A percentile compares a stretch with the other conserved stretches of the same genome.
These are phyloP conservation scores for Palythoa heliodiscus DNA, from an alignment of 92 coral and sea anemone species.

Conservation along the genomic window DNA sequence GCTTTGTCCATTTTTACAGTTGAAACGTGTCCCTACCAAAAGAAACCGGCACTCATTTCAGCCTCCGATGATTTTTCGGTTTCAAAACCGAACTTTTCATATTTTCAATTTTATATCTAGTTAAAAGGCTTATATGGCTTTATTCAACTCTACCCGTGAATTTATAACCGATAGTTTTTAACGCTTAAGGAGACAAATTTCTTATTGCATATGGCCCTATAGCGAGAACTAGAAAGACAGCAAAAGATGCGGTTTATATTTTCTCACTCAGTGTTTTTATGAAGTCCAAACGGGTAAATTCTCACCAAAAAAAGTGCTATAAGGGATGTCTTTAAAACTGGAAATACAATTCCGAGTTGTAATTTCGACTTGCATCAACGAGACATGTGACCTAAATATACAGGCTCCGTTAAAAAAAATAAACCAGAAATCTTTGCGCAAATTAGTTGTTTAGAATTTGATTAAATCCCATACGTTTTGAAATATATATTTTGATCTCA, in stretches of 20 bases:
- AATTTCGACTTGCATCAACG: slow-evolving; percentile 4
- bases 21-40: slow-evolving; percentile 24
- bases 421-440: not conserved
- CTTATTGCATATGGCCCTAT: not conserved
- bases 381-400: slow-evolving; percentile 4
- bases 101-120: not conserved
- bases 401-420: not conserved
- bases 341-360: not conserved
- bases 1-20: not conserved
- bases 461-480: not conserved
- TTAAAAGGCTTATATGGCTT: not conserved
- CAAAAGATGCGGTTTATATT: not conserved
- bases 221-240: not conserved
- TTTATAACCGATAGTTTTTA: not conserved
- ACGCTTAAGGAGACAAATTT: not conserved
- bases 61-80: not conserved
- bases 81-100: not conserved
- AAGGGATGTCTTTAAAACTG: not conserved
- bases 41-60: slow-evolving; percentile 11
- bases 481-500: not conserved
- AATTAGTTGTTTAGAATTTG: not conserved
- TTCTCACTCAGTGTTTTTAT: not conserved
- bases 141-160: not conserved
- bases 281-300: not conserved
- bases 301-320: not conserved